These are phyloP conservation scores for Sebastes nivosus DNA, from an alignment of 2,797 vertebrate species.

Conservation along the genomic window DNA sequence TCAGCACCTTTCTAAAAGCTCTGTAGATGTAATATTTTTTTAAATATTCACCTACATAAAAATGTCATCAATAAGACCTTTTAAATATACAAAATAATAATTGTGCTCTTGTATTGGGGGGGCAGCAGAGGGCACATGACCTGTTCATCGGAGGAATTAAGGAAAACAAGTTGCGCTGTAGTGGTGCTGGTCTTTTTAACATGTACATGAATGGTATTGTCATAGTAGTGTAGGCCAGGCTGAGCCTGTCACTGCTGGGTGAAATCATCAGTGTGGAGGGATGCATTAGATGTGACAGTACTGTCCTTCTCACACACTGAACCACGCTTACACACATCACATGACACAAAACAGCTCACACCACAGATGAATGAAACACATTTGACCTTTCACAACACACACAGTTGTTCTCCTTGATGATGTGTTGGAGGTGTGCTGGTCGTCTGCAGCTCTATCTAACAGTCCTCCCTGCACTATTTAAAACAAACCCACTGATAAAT, in stretches of 20 bases:
- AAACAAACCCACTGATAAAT: too few species aligned
- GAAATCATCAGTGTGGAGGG: background rate
- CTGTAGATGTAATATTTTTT: fast-evolving
- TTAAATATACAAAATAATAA: too few species aligned
- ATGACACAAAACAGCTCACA: background rate
- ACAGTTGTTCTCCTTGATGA: background rate
- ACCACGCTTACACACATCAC: background rate
- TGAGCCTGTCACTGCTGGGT: background rate
- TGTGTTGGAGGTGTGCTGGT: background rate
- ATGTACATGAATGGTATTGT: too few species aligned
- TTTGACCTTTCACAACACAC: background rate
- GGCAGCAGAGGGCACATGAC: too few species aligned
- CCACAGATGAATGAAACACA: background rate
- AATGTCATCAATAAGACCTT: too few species aligned
- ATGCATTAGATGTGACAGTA: background rate
- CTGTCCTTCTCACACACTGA: background rate
- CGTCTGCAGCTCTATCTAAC: background rate
- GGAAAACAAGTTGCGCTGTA: too few species aligned
- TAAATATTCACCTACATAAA: too few species aligned
- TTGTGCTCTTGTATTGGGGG: too few species aligned
- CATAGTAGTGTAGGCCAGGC: too few species aligned
- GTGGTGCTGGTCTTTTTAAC: too few species aligned
- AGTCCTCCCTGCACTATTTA: background rate
- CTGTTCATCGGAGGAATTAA: too few species aligned
- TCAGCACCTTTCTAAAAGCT: too few species aligned